Conservation (phyloP, 1,140 invertebrate genomes). For the Heterodera schachtii region DNA sequence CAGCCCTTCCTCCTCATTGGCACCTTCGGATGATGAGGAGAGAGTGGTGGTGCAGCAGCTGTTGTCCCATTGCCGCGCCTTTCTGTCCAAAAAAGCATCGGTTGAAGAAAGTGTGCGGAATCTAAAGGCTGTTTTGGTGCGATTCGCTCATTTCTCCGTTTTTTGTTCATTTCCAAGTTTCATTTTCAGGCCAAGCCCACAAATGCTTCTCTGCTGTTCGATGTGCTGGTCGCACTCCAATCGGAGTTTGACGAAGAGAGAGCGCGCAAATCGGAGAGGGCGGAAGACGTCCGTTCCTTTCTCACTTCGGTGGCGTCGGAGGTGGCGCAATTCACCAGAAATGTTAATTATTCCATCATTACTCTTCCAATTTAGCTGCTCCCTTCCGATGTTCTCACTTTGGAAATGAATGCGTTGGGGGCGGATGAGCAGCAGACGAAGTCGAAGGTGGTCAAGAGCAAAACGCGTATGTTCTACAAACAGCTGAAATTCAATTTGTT, state of each 20-base stretch:
- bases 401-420: conserved; percentile 49
- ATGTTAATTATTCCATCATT: background rate
- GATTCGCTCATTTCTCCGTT: background rate
- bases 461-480: conserved; percentile 75
- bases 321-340: conserved; percentile 13
- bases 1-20: background rate
- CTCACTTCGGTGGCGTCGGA: conserved; percentile 28
- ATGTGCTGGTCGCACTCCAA: conserved; percentile 41
- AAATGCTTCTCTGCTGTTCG: conserved; percentile 34
- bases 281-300: conserved; percentile 28
- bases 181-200: background rate
- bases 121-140: conserved; percentile 22
- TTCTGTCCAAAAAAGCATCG: conserved; percentile 19
- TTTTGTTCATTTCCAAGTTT: background rate
- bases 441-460: conserved; percentile 46
- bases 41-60: conserved; percentile 22
- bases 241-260: conserved; percentile 29
- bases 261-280: conserved; percentile 25
- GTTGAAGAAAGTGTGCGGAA: conserved; percentile 10
- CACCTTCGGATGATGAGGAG: background rate
- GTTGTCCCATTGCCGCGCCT: conserved; percentile 3
- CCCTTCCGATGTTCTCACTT: conserved; percentile 49
- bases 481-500: conserved; percentile 98
- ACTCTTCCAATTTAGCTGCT: conserved; percentile 36
- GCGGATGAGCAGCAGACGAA: conserved; percentile 45